Percentiles rank a stretch among this genome's conserved stretches.
These are phyloP conservation scores for Chaetura pelagica DNA, from an alignment of 2,113 vertebrate genomes.

Conservation along the genomic window DNA sequence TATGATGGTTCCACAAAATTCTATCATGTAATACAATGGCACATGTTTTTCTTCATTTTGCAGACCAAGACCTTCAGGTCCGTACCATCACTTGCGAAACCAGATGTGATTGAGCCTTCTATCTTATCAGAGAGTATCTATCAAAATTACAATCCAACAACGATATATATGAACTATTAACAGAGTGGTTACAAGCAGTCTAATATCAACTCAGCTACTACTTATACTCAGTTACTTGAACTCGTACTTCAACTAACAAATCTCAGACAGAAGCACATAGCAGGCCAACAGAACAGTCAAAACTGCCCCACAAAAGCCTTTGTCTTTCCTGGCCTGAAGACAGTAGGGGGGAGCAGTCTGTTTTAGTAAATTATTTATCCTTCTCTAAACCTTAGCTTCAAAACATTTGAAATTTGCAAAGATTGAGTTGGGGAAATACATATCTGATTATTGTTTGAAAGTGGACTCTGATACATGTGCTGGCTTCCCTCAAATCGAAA, in stretches of 20 bases:
- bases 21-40: background rate
- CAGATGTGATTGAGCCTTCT: background rate
- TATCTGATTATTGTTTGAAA: background rate
- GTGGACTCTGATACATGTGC: background rate
- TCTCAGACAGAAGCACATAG: background rate
- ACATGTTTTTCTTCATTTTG: background rate
- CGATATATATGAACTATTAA: rapidly evolving
- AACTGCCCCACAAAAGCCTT: background rate
- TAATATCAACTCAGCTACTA: background rate
- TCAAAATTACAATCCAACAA: background rate
- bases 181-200: background rate
- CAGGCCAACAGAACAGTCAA: background rate
- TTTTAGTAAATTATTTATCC: background rate
- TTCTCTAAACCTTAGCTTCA: background rate
- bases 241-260: background rate
- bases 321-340: background rate
- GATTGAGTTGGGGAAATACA: background rate
- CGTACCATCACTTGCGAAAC: rapidly evolving
- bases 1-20: background rate
- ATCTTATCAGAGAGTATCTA: background rate
- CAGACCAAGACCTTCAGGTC: background rate
- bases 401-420: background rate
- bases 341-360: rapidly evolving
- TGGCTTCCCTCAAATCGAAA: background rate
- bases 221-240: background rate